Conservation (phyloP, 2,888 invertebrate species). For the Dryobotodes eremita region DNA sequence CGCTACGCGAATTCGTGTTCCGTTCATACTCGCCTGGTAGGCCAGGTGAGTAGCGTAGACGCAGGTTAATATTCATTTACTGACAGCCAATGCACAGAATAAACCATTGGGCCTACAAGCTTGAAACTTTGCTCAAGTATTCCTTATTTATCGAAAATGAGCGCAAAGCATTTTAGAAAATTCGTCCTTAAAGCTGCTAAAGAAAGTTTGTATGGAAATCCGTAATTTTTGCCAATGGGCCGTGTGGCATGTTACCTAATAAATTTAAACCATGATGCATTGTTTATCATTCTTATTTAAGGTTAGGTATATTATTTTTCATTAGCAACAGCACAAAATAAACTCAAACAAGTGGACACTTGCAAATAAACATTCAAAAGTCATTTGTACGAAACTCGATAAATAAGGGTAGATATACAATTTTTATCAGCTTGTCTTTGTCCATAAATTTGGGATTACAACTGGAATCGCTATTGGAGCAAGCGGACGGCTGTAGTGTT, state of each 20-base stretch:
- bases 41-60: too few species aligned
- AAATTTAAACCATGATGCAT: too few species aligned
- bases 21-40: too few species aligned
- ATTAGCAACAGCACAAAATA: too few species aligned
- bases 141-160: background rate
- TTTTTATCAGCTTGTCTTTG: slow-evolving; percentile 84
- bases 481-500: slow-evolving; percentile 66
- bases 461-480: slow-evolving; percentile 81
- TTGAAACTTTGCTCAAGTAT: background rate
- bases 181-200: too few species aligned
- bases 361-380: slow-evolving; percentile 41
- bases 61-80: background rate
- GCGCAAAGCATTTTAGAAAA: background rate
- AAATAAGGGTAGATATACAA: slow-evolving; percentile 82
- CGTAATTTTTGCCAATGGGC: too few species aligned
- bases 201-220: too few species aligned
- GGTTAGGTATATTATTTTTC: too few species aligned
- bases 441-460: slow-evolving; percentile 88
- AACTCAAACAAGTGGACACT: background rate
- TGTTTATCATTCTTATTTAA: too few species aligned
- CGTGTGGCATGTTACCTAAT: too few species aligned
- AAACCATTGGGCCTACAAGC: background rate
- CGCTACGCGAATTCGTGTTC: too few species aligned
- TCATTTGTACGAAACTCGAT: slow-evolving; percentile 67
- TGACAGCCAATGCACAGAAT: background rate